Percentiles rank a stretch among this genome's conserved stretches.
phyloP scores from a whole-genome alignment of 2,888 invertebrate genomes.

The Ctena decussata region DNA sequence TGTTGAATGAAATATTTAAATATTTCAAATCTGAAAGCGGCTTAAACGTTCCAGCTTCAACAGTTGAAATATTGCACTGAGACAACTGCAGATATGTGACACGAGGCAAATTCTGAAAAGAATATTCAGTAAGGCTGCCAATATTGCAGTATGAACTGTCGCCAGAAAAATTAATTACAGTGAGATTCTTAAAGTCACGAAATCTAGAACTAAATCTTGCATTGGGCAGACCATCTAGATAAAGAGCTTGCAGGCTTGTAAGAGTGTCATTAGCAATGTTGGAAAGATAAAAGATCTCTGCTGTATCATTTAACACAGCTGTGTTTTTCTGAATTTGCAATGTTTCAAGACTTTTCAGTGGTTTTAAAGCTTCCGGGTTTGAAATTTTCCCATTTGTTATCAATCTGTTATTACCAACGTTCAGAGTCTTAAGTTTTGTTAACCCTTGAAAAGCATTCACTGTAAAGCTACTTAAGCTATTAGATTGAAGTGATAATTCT shows the following conservation, averaged over 20 bases:
- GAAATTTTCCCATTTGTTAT: not conserved
- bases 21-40: not conserved
- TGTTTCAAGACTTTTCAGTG: not conserved
- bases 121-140: not conserved
- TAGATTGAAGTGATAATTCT: not conserved
- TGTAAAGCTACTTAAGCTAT: not conserved
- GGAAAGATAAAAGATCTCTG: not conserved
- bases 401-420: not conserved
- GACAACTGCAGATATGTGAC: constrained; percentile 17
- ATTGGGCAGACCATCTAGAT: not conserved
- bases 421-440: not conserved
- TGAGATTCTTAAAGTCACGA: not conserved
- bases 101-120: not conserved
- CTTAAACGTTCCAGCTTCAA: constrained; percentile 23
- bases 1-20: constrained; percentile 46
- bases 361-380: not conserved
- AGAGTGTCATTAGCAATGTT: not conserved
- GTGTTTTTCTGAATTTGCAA: not conserved
- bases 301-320: not conserved
- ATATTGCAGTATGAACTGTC: not conserved
- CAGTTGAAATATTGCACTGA: constrained; percentile 4
- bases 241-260: not conserved
- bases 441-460: not conserved
- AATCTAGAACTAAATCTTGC: not conserved
- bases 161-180: not conserved